phyloP scores from a whole-genome alignment of 2,797 vertebrate genomes.

The Enteromius treurensis region DNA sequence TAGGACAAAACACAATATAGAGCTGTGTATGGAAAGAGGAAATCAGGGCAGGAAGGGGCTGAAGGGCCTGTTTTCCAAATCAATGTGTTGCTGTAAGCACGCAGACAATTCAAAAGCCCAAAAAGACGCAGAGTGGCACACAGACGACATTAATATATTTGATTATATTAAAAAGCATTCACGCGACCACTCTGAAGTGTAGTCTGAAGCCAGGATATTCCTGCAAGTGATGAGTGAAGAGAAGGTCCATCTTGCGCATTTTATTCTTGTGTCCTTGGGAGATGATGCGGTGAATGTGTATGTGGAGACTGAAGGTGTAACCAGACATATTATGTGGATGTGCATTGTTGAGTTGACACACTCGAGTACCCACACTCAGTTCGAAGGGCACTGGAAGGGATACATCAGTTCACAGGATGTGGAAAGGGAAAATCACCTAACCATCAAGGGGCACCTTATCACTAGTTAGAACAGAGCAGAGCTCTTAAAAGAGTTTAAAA shows the following conservation, averaged over 20 bases:
- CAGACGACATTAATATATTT: not conserved
- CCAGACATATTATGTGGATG: not conserved
- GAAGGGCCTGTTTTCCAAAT: constrained; percentile 27
- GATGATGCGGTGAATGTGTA: constrained; percentile 3
- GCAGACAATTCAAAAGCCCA: not conserved
- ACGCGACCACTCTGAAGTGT: not conserved
- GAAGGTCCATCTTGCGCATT: not conserved
- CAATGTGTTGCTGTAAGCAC: constrained; percentile 31
- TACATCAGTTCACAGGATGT: not conserved
- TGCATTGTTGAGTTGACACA: not conserved
- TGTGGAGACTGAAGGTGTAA: not conserved
- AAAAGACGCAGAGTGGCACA: not conserved
- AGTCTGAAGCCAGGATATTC: not conserved
- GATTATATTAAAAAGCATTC: not conserved
- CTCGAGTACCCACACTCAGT: not conserved
- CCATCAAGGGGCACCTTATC: too few species aligned
- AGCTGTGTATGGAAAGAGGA: constrained; percentile 6
- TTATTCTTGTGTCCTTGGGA: constrained; percentile 2
- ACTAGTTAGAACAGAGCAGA: too few species aligned
- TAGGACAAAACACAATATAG: not conserved
- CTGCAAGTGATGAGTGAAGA: constrained; percentile 23
- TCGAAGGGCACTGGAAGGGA: not conserved
- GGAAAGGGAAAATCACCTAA: too few species aligned
- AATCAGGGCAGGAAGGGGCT: not conserved
- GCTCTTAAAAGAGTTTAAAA: too few species aligned